Conservation (phyloP, 2,888 invertebrate genomes). For the Cheilosia variabilis region DNA sequence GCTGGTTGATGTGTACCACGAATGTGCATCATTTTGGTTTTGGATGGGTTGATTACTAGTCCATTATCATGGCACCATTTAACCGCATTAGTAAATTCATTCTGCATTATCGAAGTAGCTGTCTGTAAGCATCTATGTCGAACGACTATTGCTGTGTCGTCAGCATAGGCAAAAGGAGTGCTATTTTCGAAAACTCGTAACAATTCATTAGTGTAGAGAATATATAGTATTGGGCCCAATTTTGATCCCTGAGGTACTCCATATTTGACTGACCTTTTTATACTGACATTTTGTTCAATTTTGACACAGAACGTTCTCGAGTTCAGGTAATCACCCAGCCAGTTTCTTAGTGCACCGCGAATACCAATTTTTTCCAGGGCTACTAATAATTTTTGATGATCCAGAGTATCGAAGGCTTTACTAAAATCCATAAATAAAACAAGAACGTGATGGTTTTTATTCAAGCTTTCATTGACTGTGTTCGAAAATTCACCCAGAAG, state of each 20-base stretch:
- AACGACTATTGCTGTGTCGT: conserved; percentile 10
- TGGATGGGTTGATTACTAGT: neutral
- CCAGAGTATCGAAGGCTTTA: conserved; percentile 8
- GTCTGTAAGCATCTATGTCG: conserved; percentile 2
- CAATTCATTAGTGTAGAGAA: conserved; percentile 12
- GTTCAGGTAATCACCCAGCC: conserved; percentile 9
- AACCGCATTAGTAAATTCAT: neutral
- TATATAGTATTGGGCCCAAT: conserved; percentile 24
- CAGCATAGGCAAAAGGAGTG: conserved; percentile 1
- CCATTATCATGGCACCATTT: conserved; percentile 26
- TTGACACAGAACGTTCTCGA: neutral
- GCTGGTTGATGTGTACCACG: neutral
- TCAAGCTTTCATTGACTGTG: conserved; percentile 4
- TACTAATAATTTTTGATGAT: conserved; percentile 4
- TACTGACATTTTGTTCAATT: neutral
- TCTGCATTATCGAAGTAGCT: conserved; percentile 14
- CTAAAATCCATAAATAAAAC: conserved; percentile 18
- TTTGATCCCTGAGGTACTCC: conserved; percentile 29
- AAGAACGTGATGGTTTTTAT: conserved; percentile 9
- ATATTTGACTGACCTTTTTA: neutral
- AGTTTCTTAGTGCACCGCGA: neutral
- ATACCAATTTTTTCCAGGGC: neutral
- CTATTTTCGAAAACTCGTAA: neutral
- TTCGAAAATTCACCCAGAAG: conserved; percentile 20
- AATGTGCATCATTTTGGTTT: conserved; percentile 18